Evolutionary conservation across 2,113 vertebrate species (phyloP).

Genomic region (Lynx canadensis): DNA sequence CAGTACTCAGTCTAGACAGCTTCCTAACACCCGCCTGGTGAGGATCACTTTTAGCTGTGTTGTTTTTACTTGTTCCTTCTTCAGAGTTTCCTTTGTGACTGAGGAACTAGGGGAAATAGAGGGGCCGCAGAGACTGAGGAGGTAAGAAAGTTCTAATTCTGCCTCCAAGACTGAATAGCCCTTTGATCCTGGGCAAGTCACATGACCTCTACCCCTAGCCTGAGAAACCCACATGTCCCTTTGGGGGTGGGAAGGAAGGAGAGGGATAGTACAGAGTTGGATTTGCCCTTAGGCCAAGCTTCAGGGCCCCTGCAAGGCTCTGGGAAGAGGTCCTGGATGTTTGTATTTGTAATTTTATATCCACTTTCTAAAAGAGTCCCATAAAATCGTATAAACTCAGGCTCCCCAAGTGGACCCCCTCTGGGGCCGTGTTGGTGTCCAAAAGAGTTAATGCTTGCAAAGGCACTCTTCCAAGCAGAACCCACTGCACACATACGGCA

Average conservation of each 20-base stretch:
- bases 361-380: neutral
- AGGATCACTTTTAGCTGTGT: constrained; percentile 1
- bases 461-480: neutral
- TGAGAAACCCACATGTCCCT: neutral
- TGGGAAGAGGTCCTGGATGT: neutral
- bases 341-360: constrained; percentile 13
- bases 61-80: constrained; percentile 46
- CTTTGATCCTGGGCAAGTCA: neutral
- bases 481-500: neutral
- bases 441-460: neutral
- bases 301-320: neutral
- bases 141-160: constrained; percentile 10
- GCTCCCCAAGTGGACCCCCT: neutral
- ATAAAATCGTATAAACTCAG: neutral
- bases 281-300: neutral
- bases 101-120: constrained; percentile 7
- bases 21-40: constrained; percentile 17
- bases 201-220: neutral
- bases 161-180: neutral
- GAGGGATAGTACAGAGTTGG: neutral
- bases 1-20: neutral
- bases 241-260: neutral
- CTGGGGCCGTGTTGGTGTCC: neutral
- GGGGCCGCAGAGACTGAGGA: neutral
- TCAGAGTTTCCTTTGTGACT: constrained; percentile 52